A percentile compares a stretch with the other conserved stretches of the same genome.
These are phyloP conservation scores for Lagopus muta DNA, from an alignment of 2,113 vertebrate genomes.

Conservation along the genomic window DNA sequence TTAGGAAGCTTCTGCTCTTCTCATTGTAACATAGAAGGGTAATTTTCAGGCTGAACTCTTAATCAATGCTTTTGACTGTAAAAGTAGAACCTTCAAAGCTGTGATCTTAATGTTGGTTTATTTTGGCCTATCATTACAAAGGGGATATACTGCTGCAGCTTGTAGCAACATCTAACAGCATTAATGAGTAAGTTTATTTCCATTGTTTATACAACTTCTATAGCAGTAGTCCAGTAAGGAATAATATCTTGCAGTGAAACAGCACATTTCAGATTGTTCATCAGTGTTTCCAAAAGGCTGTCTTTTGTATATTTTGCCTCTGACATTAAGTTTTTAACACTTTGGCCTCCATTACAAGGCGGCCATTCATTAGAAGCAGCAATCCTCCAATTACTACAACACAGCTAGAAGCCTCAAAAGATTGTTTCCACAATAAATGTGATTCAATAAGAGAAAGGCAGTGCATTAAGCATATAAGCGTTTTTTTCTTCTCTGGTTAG, in stretches of 20 bases:
- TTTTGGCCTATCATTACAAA: not conserved
- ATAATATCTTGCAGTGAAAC: not conserved
- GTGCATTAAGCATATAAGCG: slow-evolving; percentile 2
- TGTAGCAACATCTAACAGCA: not conserved
- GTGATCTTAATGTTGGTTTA: slow-evolving; percentile 38
- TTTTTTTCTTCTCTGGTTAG: slow-evolving; percentile 47
- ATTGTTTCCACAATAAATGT: slow-evolving; percentile 21
- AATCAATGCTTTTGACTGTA: slow-evolving; percentile 43
- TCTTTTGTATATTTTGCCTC: not conserved
- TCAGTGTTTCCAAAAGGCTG: not conserved
- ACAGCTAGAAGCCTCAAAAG: slow-evolving; percentile 15
- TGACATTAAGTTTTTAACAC: slow-evolving; percentile 54
- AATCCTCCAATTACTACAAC: slow-evolving; percentile 17
- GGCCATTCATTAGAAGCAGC: slow-evolving; percentile 11
- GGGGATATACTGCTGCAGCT: not conserved
- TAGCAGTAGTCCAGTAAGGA: not conserved
- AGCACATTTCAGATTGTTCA: not conserved
- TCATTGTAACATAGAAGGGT: slow-evolving; percentile 6
- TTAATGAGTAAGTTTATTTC: not conserved
- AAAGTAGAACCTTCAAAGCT: slow-evolving; percentile 48
- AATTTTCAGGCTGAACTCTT: slow-evolving; percentile 54
- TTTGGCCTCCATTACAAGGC: slow-evolving; percentile 10
- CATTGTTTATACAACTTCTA: not conserved
- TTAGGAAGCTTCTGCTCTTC: slow-evolving; percentile 33
- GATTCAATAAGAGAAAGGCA: slow-evolving; percentile 36